These are phyloP conservation scores for Pagrus major DNA, from an alignment of 2,113 vertebrate species.

Conservation along the genomic window DNA sequence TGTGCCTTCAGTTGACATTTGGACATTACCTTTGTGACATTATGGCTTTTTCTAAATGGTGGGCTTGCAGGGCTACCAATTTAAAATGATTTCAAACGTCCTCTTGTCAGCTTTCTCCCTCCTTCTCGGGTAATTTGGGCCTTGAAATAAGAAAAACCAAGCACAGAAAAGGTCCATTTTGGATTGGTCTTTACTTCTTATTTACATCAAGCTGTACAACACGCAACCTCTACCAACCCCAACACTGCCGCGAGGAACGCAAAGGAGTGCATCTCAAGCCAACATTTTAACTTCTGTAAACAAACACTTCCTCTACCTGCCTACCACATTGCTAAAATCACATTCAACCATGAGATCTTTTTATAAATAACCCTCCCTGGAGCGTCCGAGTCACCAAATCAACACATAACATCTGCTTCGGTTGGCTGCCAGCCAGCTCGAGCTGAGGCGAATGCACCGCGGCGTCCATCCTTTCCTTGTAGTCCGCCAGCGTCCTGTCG, in stretches of 20 bases:
- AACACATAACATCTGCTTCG: constrained; percentile 69
- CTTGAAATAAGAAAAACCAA: neutral
- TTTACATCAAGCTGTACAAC: neutral
- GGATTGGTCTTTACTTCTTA: neutral
- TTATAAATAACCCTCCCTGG: constrained; percentile 43
- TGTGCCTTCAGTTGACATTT: constrained; percentile 32
- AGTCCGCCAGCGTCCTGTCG: constrained; percentile 42
- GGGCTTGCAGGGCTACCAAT: neutral
- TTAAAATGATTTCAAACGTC: neutral
- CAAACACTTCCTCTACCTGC: constrained; percentile 43
- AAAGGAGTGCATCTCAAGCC: constrained; percentile 1
- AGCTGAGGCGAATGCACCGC: neutral
- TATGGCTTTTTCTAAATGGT: constrained; percentile 22
- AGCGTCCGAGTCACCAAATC: constrained; percentile 49
- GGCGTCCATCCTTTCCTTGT: constrained; percentile 11
- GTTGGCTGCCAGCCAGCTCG: constrained; percentile 35
- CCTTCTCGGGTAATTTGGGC: neutral
- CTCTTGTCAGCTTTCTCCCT: neutral
- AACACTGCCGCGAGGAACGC: constrained; percentile 5
- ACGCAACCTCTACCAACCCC: constrained; percentile 3
- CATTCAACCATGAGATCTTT: constrained; percentile 55
- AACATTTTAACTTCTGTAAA: constrained; percentile 25
- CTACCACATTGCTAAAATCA: constrained; percentile 31
- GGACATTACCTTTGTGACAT: neutral
- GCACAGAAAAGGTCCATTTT: neutral